phyloP scores from a whole-genome alignment of 2,888 invertebrate species.

The Drosophila paramelanica region DNA sequence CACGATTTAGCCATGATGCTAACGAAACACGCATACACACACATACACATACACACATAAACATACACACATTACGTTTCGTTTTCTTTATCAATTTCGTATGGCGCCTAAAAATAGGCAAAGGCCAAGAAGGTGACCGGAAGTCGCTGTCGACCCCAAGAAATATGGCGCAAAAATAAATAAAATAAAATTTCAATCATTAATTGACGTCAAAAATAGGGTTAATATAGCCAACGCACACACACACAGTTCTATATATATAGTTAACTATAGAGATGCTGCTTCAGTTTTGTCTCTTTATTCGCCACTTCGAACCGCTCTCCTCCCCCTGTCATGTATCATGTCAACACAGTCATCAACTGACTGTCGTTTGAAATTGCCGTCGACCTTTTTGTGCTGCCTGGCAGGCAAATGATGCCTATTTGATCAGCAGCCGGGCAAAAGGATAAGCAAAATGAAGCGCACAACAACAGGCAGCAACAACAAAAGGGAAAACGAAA shows the following conservation, averaged over 20 bases:
- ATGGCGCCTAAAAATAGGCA: constrained; percentile 71
- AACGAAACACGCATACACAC: constrained; percentile 10
- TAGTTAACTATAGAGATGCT: constrained; percentile 43
- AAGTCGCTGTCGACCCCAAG: constrained; percentile 60
- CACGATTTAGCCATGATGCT: constrained; percentile 51
- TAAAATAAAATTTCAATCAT: constrained; percentile 59
- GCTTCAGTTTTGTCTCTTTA: constrained; percentile 2
- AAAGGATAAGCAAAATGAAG: constrained; percentile 76
- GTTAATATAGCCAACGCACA: constrained; percentile 65
- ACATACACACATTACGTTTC: constrained; percentile 32
- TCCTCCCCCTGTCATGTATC: constrained; percentile 28
- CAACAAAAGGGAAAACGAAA: constrained; percentile 15
- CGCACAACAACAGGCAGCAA: constrained; percentile 32
- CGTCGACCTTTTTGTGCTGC: constrained; percentile 71
- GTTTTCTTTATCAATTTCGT: constrained; percentile 37
- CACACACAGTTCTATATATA: constrained; percentile 8
- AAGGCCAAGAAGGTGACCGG: constrained; percentile 65
- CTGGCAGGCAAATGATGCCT: constrained; percentile 79
- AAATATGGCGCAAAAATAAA: constrained; percentile 52
- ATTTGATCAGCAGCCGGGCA: constrained; percentile 75
- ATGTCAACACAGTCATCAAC: constrained; percentile 80
- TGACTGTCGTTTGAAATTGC: constrained; percentile 79
- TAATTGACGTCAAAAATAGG: constrained; percentile 79
- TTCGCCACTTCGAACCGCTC: not conserved
- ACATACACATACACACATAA: constrained; percentile 6